Conservation (phyloP, 2,797 vertebrate genomes). For the Oophaga sylvatica region DNA sequence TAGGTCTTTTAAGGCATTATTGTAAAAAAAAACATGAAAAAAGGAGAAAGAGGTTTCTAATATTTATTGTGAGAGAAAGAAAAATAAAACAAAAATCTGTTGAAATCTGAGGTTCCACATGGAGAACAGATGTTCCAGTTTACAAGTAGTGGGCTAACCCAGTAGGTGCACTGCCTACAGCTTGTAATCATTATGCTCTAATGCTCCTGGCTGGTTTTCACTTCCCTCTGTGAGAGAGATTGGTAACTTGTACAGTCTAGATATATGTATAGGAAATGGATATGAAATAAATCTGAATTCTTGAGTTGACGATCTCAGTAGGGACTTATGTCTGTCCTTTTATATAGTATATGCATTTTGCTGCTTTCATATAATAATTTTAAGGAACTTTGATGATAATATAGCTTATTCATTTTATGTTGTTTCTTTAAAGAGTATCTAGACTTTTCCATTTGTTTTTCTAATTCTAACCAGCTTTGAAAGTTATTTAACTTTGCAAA, state of each 20-base stretch:
- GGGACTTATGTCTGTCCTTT: slow-evolving; percentile 19
- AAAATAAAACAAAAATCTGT: slow-evolving; percentile 55
- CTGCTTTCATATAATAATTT: neutral
- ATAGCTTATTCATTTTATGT: neutral
- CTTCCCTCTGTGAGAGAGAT: slow-evolving; percentile 54
- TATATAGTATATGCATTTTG: slow-evolving; percentile 5
- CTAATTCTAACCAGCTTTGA: too few relatives aligned
- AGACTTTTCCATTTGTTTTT: too few relatives aligned
- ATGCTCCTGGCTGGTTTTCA: slow-evolving; percentile 46
- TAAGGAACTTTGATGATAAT: neutral
- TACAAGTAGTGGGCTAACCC: slow-evolving; percentile 17
- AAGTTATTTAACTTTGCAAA: too few relatives aligned
- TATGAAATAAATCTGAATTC: slow-evolving; percentile 42
- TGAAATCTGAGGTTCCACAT: slow-evolving; percentile 49
- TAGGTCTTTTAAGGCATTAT: neutral
- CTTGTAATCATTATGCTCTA: slow-evolving; percentile 57
- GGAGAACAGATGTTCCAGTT: slow-evolving; percentile 55
- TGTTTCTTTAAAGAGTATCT: neutral
- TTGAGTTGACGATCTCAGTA: slow-evolving; percentile 29
- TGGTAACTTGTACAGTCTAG: slow-evolving; percentile 32
- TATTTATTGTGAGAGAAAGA: slow-evolving; percentile 54
- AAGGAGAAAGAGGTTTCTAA: slow-evolving; percentile 44
- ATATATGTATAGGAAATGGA: slow-evolving; percentile 55
- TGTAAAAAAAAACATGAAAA: slow-evolving; percentile 38
- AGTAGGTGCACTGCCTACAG: slow-evolving; percentile 34